phyloP scores from a whole-genome alignment of 2,888 invertebrate species.

The Mallateleia sp. region DNA sequence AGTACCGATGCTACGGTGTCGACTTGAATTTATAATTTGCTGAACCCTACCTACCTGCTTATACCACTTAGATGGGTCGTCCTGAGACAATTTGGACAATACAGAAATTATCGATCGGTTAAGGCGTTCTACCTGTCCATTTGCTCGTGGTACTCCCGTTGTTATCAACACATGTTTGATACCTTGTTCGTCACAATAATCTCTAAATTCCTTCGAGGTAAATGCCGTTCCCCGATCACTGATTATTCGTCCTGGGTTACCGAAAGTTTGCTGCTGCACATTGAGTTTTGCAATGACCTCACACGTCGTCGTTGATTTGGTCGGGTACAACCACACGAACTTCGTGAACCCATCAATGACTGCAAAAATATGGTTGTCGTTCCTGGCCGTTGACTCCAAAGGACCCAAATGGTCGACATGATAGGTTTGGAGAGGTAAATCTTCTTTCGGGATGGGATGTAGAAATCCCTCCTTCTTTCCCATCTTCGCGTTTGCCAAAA shows the following conservation, averaged over 20 bases:
- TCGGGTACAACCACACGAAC: not conserved
- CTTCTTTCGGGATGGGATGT: not conserved
- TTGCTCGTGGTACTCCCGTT: not conserved
- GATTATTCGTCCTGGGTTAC: too few species aligned
- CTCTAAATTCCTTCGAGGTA: not conserved
- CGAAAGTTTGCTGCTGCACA: not conserved
- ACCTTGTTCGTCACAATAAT: not conserved
- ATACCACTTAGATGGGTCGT: constrained; percentile 74
- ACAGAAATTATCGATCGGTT: constrained; percentile 79
- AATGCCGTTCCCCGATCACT: not conserved
- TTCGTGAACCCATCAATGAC: not conserved
- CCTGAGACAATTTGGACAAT: constrained; percentile 83
- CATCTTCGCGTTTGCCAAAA: constrained; percentile 61
- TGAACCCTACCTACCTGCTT: constrained; percentile 65
- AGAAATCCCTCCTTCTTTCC: constrained; percentile 61
- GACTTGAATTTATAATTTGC: constrained; percentile 81
- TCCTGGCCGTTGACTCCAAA: not conserved
- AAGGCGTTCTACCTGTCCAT: not conserved
- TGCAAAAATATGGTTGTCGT: not conserved
- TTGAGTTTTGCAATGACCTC: not conserved
- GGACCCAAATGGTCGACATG: not conserved
- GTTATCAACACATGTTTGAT: not conserved
- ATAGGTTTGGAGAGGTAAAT: not conserved
- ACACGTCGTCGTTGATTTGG: not conserved
- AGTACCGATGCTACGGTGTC: constrained; percentile 77